Evolutionary conservation across 2,113 vertebrate genomes (phyloP).

Genomic region (Percopsis transmontana): DNA sequence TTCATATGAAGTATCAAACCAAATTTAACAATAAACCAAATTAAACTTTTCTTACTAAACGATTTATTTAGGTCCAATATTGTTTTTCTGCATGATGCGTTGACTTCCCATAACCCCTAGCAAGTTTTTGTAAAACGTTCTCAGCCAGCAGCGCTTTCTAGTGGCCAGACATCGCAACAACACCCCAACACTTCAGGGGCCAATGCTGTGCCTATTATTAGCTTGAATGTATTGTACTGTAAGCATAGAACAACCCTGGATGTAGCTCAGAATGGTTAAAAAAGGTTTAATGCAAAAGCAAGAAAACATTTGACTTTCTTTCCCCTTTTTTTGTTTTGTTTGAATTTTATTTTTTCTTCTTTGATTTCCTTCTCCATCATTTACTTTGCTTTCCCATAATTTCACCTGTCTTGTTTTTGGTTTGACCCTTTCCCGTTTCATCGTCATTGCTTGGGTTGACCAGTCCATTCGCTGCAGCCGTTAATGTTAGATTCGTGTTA

Average conservation of each 20-base stretch:
- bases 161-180: conserved; percentile 51
- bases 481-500: conserved; percentile 87
- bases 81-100: conserved; percentile 4
- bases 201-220: conserved; percentile 28
- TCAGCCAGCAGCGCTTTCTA: conserved; percentile 43
- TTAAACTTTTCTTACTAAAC: not conserved
- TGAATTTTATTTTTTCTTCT: conserved; percentile 41
- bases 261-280: not conserved
- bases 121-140: conserved; percentile 7
- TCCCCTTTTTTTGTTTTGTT: conserved; percentile 74
- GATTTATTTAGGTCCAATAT: not conserved
- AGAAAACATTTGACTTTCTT: conserved; percentile 81
- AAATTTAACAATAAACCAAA: not conserved
- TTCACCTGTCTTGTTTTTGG: conserved; percentile 59
- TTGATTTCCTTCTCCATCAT: conserved; percentile 55
- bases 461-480: conserved; percentile 85
- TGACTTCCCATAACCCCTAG: conserved; percentile 5
- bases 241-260: conserved; percentile 1
- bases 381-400: conserved; percentile 56
- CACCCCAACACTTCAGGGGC: conserved; percentile 32
- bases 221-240: conserved; percentile 28
- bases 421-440: conserved; percentile 62
- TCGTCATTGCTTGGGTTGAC: conserved; percentile 79
- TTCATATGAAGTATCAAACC: not conserved
- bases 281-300: conserved; percentile 63